Percentiles rank a stretch among this genome's conserved stretches.
Evolutionary conservation across 1,140 invertebrate genomes (phyloP).

Genomic region (Dendroctonus valens): DNA sequence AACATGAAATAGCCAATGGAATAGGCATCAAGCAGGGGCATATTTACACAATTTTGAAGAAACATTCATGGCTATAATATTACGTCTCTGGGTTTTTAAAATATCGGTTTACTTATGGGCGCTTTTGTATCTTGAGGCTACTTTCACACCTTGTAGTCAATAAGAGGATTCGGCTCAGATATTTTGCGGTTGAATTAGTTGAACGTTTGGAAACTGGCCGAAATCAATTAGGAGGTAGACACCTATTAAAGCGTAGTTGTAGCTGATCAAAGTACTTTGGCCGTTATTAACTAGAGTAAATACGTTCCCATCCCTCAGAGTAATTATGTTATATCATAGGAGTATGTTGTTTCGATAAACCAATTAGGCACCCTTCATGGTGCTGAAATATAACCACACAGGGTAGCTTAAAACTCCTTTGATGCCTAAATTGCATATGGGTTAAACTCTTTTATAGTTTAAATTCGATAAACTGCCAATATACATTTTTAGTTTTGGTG

Average conservation of each 20-base stretch:
- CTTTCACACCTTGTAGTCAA: too few species aligned
- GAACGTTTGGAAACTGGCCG: too few species aligned
- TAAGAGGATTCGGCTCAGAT: too few species aligned
- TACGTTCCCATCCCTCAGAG: neutral
- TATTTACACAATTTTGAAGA: slow-evolving; percentile 36
- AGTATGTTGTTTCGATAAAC: slow-evolving; percentile 8
- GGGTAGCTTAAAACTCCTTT: slow-evolving; percentile 11
- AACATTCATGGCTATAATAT: slow-evolving; percentile 22
- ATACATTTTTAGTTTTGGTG: too few species aligned
- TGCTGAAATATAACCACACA: slow-evolving; percentile 9
- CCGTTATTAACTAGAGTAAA: neutral
- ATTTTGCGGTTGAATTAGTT: too few species aligned
- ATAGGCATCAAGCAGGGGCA: slow-evolving; percentile 35
- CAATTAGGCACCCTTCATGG: slow-evolving; percentile 10
- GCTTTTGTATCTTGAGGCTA: neutral
- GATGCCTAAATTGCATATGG: neutral
- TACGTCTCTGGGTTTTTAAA: slow-evolving; percentile 12
- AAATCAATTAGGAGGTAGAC: too few species aligned
- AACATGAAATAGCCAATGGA: slow-evolving; percentile 34
- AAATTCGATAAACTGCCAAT: too few species aligned
- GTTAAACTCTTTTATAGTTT: too few species aligned
- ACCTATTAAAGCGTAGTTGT: too few species aligned
- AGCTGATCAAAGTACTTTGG: too few species aligned
- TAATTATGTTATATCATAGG: neutral
- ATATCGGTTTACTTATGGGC: slow-evolving; percentile 17